phyloP scores from a whole-genome alignment of 2,113 vertebrate species.

The Clinocottus analis region DNA sequence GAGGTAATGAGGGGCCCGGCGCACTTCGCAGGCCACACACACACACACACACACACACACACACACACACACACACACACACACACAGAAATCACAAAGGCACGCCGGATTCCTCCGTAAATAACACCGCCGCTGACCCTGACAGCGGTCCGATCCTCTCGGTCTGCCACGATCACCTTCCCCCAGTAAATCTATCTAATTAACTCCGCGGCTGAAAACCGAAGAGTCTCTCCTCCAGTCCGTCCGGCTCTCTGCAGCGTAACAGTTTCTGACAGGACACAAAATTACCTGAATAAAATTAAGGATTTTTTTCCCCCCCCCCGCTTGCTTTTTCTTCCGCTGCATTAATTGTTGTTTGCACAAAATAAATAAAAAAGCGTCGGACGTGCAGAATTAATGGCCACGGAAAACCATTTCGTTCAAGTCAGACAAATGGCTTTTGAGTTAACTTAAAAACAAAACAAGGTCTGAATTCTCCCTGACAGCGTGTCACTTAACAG shows the following conservation, averaged over 20 bases:
- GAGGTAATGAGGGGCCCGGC: constrained; percentile 69
- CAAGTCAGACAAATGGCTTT: constrained; percentile 54
- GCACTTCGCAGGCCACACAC: constrained; percentile 12
- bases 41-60: constrained; percentile 1
- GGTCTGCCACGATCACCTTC: constrained; percentile 67
- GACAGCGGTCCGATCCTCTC: constrained; percentile 65
- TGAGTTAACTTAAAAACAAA: constrained; percentile 49
- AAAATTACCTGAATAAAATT: constrained; percentile 57
- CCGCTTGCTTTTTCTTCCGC: background rate
- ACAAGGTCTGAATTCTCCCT: constrained; percentile 27
- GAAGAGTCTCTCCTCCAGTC: constrained; percentile 47
- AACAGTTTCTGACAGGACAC: constrained; percentile 63
- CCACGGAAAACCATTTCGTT: constrained; percentile 38
- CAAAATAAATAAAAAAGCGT: background rate
- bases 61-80: background rate
- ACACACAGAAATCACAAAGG: constrained; percentile 11
- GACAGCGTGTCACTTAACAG: constrained; percentile 59
- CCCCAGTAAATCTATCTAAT: constrained; percentile 74
- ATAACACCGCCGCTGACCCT: constrained; percentile 71
- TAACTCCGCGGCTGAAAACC: constrained; percentile 62
- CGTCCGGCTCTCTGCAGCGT: constrained; percentile 22
- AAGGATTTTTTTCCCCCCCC: constrained; percentile 18
- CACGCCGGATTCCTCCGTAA: constrained; percentile 53
- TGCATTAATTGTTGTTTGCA: constrained; percentile 59
- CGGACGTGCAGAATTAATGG: constrained; percentile 45